A percentile compares a stretch with the other conserved stretches of the same genome.
phyloP scores from a whole-genome alignment of 2,888 invertebrate genomes.

The Hetaerina titia region DNA sequence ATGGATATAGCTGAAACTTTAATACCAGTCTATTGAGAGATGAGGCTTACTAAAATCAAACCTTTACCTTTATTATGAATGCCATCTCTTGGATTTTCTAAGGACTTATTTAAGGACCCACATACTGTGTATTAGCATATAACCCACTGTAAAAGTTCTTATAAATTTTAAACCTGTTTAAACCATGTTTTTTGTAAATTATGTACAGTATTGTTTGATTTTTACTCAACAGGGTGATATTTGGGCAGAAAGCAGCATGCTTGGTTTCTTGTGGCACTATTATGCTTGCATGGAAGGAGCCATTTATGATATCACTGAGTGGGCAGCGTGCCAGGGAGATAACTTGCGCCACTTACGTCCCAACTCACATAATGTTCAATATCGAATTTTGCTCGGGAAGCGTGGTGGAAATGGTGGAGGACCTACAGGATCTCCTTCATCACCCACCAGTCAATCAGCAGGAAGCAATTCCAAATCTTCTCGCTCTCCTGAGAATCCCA shows the following conservation, averaged over 20 bases:
- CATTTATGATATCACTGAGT: conserved; percentile 97
- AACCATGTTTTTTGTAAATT: no score
- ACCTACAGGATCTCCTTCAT: conserved; percentile 20
- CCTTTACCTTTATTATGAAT: no score
- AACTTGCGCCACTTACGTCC: conserved; percentile 90
- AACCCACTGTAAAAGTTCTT: no score
- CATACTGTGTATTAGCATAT: no score
- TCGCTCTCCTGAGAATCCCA: conserved; percentile 58
- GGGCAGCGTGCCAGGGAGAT: conserved; percentile 95
- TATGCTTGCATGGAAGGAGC: conserved; percentile 98
- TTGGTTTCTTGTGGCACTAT: conserved; percentile 96
- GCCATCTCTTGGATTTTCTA: no score
- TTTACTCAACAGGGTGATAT: conserved; percentile 87
- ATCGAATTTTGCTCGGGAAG: conserved; percentile 89
- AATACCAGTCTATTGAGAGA: no score
- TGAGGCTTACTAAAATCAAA: no score
- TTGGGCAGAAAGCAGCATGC: conserved; percentile 95
- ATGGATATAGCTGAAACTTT: no score
- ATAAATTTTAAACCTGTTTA: no score
- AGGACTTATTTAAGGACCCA: no score
- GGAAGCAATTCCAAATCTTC: conserved; percentile 39
- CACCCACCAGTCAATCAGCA: conserved; percentile 16
- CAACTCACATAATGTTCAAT: conserved; percentile 94
- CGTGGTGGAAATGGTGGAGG: conserved; percentile 71
- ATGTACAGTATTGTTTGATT: not conserved